Evolutionary conservation across 2,797 vertebrate species (phyloP).

Genomic region (Lophura swinhoii): DNA sequence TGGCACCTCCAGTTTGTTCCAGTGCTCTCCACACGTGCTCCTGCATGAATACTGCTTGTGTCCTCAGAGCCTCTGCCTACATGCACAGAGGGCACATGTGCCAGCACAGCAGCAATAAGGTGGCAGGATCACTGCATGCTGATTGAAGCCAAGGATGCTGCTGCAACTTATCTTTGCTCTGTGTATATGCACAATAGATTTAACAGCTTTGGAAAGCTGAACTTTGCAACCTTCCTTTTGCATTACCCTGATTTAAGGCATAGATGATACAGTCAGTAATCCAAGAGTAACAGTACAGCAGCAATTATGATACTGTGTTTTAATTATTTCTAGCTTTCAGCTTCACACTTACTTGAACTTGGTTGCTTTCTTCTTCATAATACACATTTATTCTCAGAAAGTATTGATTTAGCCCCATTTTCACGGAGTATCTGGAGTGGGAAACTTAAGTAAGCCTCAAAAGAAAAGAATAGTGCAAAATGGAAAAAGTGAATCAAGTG

Average conservation of each 20-base stretch:
- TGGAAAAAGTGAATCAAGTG: slow-evolving; percentile 35
- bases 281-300: slow-evolving; percentile 1
- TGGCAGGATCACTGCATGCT: neutral
- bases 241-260: neutral
- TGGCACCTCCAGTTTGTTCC: neutral
- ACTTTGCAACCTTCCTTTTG: neutral
- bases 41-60: neutral
- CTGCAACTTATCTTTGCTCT: neutral
- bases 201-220: neutral
- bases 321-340: neutral
- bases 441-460: neutral
- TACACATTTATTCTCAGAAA: neutral
- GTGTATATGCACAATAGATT: neutral
- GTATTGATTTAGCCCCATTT: neutral
- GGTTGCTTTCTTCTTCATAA: neutral
- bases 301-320: neutral
- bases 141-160: neutral
- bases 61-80: neutral
- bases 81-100: neutral
- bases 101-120: neutral
- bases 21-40: neutral
- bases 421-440: neutral
- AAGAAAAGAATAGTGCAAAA: neutral
- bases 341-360: neutral
- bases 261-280: neutral